Evolutionary conservation across 2,888 invertebrate species (phyloP).

Genomic region (Agriopis marginaria): DNA sequence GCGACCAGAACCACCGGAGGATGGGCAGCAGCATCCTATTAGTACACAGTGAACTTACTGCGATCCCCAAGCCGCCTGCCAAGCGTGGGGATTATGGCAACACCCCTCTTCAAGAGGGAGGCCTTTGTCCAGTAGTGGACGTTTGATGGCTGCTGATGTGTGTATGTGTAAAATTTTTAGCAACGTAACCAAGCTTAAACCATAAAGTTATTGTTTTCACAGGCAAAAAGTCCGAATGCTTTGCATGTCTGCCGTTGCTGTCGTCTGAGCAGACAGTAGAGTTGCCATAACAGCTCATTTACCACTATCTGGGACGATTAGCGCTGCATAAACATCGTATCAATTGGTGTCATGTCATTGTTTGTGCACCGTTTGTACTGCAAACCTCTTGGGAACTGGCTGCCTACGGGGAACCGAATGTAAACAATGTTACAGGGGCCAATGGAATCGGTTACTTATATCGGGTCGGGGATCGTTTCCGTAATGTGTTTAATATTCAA

Average conservation of each 20-base stretch:
- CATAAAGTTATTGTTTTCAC: background rate
- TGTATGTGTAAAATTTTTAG: no score
- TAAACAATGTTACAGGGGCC: constrained; percentile 63
- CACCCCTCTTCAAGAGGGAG: no score
- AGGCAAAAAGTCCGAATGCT: background rate
- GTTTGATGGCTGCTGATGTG: no score
- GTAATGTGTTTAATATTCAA: constrained; percentile 34
- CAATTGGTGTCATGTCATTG: constrained; percentile 59
- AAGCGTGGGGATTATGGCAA: no score
- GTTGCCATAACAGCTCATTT: constrained; percentile 43
- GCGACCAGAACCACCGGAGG: no score
- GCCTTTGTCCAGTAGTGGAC: no score
- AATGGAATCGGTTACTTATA: constrained; percentile 63
- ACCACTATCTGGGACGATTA: constrained; percentile 43
- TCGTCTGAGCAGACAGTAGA: background rate
- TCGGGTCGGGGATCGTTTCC: constrained; percentile 41
- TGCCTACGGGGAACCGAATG: constrained; percentile 55
- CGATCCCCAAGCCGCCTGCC: no score
- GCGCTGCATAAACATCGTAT: constrained; percentile 48
- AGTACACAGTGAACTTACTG: no score
- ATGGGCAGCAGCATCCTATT: no score
- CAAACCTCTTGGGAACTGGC: constrained; percentile 58
- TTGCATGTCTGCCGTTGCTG: background rate
- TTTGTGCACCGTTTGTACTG: constrained; percentile 61
- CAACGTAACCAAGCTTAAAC: background rate